Base-by-base conservation (phyloP, 2,113 vertebrate genomes). In the Phaethornis superciliosus region DNA sequence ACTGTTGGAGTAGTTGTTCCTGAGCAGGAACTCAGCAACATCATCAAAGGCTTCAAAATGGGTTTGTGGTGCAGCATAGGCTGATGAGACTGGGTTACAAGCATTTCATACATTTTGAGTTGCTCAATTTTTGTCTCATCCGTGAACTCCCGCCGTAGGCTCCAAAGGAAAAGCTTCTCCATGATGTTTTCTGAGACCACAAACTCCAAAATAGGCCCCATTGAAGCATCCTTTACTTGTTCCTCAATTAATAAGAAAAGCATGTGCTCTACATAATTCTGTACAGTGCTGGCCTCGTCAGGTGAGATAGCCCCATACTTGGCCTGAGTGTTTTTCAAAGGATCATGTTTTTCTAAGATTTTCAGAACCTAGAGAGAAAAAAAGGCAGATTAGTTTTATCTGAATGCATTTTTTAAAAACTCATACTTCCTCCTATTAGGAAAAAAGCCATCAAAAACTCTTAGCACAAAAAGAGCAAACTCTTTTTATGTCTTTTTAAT, bases 181-280 rank as follows among this genome's bases (percentile, higher is more conserved):
- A 99, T 99, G 92, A 99, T 99, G 81, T 99, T 99, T 97, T 99
- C 99, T 56, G 98, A 98, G 85, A 99, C 98, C 82, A 99, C 99
- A 52, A 99, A 99, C 97, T 99, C 99, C 97, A 99, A 96, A 94
- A 99, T 99, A 68, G 99, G 98, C n/a, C 99, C 99, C 99, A 99
- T 99, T 2, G 99, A 98, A 7, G 96, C 98, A 97, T 98, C 98
- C 21, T 98, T 99, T 76, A 98, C 96, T 67, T 98, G 98, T 82
- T 99, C 99, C 91, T 99, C 99, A 84, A 99, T 99, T 54, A 99
- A 90, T 90, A 99, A 97, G 88, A 99, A 98, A 20, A 99, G 98
- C 99, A 99, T 99, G 96, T 99, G 99, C 67, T 99, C 99, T 75
- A 99, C 99, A 3, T 99, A 99, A 97, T 99, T 99, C 97, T 99